Conservation (phyloP, 2,797 vertebrate species). For the Paramormyrops hopkinsi region DNA sequence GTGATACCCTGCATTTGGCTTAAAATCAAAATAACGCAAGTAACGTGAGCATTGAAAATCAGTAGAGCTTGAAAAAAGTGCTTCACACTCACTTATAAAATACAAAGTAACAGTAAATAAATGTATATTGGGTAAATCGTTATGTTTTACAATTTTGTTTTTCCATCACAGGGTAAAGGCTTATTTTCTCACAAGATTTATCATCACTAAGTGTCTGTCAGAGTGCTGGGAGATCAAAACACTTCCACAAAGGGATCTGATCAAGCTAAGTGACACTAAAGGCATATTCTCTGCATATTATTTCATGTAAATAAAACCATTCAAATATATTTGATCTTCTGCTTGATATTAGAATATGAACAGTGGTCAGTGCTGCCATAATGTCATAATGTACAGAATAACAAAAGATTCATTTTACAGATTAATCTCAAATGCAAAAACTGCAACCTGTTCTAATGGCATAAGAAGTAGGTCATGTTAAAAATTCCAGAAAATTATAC, state of each 20-base stretch:
- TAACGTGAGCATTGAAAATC: not conserved
- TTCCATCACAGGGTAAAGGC: slow-evolving; percentile 12
- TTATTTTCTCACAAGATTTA: slow-evolving; percentile 10
- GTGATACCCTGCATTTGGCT: not conserved
- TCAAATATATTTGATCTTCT: slow-evolving; percentile 26
- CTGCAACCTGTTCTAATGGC: not conserved
- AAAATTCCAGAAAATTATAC: not conserved
- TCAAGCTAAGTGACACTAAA: slow-evolving; percentile 53
- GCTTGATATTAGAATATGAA: not conserved
- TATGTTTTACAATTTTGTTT: slow-evolving; percentile 29
- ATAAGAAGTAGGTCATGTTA: not conserved
- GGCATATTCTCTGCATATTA: slow-evolving; percentile 55
- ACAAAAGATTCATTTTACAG: not conserved
- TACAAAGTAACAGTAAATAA: not conserved
- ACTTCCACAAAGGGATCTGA: slow-evolving; percentile 38
- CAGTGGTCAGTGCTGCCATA: not conserved
- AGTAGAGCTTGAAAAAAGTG: not conserved
- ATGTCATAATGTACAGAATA: not conserved
- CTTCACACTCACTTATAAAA: slow-evolving; percentile 7
- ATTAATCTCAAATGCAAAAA: not conserved
- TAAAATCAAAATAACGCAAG: not conserved
- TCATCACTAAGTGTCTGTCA: not conserved
- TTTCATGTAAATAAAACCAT: slow-evolving; percentile 51
- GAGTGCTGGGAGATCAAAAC: slow-evolving; percentile 31
- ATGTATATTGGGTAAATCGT: slow-evolving; percentile 5